These are phyloP conservation scores for Grammomys dolichurus DNA, from an alignment of 2,113 vertebrate species.

Conservation along the genomic window DNA sequence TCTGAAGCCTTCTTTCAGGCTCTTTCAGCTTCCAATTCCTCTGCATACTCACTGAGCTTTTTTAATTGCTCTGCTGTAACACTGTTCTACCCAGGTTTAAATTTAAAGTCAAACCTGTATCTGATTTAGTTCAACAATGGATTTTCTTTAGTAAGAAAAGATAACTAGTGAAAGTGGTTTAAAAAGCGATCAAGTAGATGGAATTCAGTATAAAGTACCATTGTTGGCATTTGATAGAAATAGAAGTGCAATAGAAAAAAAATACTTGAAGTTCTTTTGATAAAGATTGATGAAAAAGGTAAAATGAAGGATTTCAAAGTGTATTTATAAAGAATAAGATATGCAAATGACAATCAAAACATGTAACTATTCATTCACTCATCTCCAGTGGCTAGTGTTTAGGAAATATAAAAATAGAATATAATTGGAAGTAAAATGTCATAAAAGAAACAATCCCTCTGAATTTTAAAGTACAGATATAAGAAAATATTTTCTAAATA, in stretches of 20 bases:
- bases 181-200: constrained; percentile 3
- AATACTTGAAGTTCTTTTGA: neutral
- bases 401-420: neutral
- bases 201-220: neutral
- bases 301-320: neutral
- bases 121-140: constrained; percentile 14
- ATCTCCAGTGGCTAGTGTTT: neutral
- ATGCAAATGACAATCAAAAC: neutral
- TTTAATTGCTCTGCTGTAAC: neutral
- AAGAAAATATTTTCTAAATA: neutral
- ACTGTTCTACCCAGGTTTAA: neutral
- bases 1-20: neutral
- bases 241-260: neutral
- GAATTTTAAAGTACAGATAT: neutral
- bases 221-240: constrained; percentile 40
- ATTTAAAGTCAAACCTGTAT: constrained; percentile 31
- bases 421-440: neutral
- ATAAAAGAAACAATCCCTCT: neutral
- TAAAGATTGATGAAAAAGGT: neutral
- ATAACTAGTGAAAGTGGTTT: constrained; percentile 4
- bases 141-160: neutral
- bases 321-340: neutral
- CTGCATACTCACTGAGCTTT: neutral
- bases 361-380: neutral
- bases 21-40: neutral